A percentile compares a stretch with the other conserved stretches of the same genome.
Evolutionary conservation across 2,113 vertebrate species (phyloP).

Genomic region (Psephotus haematonotus): DNA sequence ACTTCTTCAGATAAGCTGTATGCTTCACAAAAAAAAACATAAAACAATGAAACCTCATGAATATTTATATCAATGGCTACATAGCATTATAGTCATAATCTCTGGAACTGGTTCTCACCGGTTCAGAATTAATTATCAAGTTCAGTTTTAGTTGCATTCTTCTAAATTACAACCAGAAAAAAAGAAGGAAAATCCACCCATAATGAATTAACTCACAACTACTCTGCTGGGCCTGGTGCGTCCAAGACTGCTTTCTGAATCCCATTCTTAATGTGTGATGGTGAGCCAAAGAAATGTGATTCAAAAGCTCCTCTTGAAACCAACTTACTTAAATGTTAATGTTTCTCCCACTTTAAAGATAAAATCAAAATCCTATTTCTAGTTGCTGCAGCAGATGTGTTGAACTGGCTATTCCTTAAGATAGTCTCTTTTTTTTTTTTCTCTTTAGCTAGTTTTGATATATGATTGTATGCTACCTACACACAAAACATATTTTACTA

Average conservation of each 20-base stretch:
- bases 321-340: constrained; percentile 51
- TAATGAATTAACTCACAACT: constrained; percentile 75
- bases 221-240: constrained; percentile 65
- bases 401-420: not conserved
- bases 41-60: constrained; percentile 82
- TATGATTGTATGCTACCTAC: not conserved
- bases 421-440: not conserved
- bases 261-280: constrained; percentile 64
- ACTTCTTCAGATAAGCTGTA: constrained; percentile 76
- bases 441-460: not conserved
- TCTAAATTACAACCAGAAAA: constrained; percentile 71
- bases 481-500: not conserved
- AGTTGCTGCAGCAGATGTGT: not conserved
- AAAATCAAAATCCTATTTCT: not conserved
- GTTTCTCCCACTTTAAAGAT: not conserved
- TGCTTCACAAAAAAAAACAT: constrained; percentile 75
- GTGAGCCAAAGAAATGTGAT: constrained; percentile 56
- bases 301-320: constrained; percentile 54
- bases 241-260: constrained; percentile 60
- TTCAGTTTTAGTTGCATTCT: constrained; percentile 84
- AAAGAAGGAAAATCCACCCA: not conserved
- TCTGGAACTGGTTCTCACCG: constrained; percentile 80
- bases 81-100: constrained; percentile 82
- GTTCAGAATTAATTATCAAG: constrained; percentile 86
- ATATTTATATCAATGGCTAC: constrained; percentile 83